Percentiles rank a stretch among this genome's conserved stretches.
phyloP scores from a whole-genome alignment of 2,113 vertebrate species.

The Callocephalon fimbriatum region DNA sequence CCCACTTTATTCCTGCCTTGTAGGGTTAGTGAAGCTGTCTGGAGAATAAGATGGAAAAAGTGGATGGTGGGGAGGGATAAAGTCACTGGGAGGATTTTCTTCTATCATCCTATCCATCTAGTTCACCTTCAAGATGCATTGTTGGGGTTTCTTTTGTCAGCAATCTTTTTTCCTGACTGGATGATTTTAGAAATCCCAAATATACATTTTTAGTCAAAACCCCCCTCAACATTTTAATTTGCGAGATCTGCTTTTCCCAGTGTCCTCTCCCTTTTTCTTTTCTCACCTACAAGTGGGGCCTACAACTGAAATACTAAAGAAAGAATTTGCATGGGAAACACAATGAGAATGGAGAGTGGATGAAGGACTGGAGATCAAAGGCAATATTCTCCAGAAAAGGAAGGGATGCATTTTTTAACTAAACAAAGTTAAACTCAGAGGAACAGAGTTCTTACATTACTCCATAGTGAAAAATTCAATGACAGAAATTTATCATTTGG shows the following conservation, averaged over 20 bases:
- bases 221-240: neutral
- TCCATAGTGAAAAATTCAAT: neutral
- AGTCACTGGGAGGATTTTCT: neutral
- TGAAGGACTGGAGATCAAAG: neutral
- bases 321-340: neutral
- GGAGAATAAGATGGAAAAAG: neutral
- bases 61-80: neutral
- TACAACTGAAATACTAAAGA: neutral
- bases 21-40: neutral
- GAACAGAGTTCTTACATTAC: neutral
- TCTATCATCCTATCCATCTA: neutral
- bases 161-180: neutral
- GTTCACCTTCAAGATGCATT: neutral
- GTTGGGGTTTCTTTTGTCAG: neutral
- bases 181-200: neutral
- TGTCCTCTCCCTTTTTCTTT: neutral
- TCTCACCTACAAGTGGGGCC: neutral
- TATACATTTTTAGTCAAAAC: neutral
- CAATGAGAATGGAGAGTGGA: neutral
- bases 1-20: neutral
- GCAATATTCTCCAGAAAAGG: neutral
- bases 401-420: neutral
- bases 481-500: neutral
- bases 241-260: neutral
- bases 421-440: neutral